These are phyloP conservation scores for Phaenicophaeus curvirostris DNA, from an alignment of 2,797 vertebrate species.

Conservation along the genomic window DNA sequence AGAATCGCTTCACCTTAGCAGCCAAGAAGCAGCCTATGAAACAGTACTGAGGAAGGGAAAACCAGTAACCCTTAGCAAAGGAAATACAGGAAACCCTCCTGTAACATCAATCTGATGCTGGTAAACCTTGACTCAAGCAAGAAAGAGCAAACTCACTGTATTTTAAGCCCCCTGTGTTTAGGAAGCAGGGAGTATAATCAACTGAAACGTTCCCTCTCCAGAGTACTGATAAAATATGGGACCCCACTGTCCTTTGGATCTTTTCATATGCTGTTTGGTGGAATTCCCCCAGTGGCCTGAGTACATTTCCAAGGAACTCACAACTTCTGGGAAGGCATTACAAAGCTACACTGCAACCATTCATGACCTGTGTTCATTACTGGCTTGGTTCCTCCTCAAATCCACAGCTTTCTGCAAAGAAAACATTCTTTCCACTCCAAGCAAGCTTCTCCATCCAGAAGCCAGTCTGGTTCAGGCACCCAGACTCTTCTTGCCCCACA, in stretches of 20 bases:
- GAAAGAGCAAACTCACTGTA: accelerated
- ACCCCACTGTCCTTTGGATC: neutral
- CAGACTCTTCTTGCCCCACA: neutral
- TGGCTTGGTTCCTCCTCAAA: constrained; percentile 26
- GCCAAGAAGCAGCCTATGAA: neutral
- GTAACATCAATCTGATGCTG: too few relatives aligned
- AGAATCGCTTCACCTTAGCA: neutral
- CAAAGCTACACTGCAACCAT: constrained; percentile 36
- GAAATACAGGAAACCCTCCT: neutral
- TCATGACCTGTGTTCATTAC: neutral
- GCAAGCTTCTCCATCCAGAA: neutral
- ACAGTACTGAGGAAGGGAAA: neutral
- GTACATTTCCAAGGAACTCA: neutral
- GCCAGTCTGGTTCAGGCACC: neutral
- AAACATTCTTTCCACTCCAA: constrained; percentile 45
- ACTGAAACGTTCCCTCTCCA: neutral
- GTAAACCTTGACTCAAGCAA: neutral
- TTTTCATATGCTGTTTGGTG: neutral
- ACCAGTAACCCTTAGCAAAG: neutral
- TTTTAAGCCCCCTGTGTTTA: neutral
- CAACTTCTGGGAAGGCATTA: constrained; percentile 56
- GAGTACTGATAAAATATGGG: neutral
- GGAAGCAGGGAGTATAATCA: neutral
- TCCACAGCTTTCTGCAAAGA: constrained; percentile 8
- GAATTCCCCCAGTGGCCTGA: neutral